Percentiles rank a stretch among this genome's conserved stretches.
These are phyloP conservation scores for Micrasema minimum DNA, from an alignment of 1,140 invertebrate species.

Conservation along the genomic window DNA sequence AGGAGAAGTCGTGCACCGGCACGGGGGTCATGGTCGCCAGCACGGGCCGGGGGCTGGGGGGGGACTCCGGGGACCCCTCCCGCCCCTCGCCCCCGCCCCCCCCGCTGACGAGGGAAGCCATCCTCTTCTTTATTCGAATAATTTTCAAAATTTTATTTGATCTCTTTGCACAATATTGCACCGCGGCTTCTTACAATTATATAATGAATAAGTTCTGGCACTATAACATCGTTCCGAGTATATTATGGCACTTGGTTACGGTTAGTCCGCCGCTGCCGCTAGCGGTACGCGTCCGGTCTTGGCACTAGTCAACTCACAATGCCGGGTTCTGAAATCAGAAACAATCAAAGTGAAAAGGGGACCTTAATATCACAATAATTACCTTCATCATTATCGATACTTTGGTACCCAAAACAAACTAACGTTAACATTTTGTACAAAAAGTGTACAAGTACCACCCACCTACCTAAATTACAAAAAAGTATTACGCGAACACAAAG, in stretches of 20 bases:
- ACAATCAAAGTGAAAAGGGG: conserved; percentile 26
- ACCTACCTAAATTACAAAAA: too few species aligned
- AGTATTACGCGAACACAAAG: too few species aligned
- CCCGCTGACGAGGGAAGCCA: conserved; percentile 50
- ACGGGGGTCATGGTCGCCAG: conserved; percentile 78
- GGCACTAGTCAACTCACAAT: conserved; percentile 9
- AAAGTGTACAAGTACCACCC: too few species aligned
- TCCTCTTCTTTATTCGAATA: conserved; percentile 47
- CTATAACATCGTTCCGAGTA: not conserved
- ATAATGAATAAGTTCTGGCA: conserved; percentile 18
- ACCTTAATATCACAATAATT: too few species aligned
- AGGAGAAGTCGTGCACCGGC: conserved; percentile 68
- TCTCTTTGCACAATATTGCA: conserved; percentile 24
- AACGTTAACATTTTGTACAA: too few species aligned
- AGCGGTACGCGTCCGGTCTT: not conserved
- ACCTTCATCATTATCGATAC: too few species aligned
- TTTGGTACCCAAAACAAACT: too few species aligned
- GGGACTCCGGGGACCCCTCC: conserved; percentile 60
- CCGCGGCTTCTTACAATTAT: conserved; percentile 1
- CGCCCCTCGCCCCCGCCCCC: conserved; percentile 43
- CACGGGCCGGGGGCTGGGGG: conserved; percentile 74
- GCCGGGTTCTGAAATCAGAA: conserved; percentile 14
- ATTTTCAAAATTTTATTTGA: conserved; percentile 39
- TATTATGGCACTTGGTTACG: conserved; percentile 42
- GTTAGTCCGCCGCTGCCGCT: conserved; percentile 3